Conservation (phyloP, 2,113 vertebrate genomes). For the Microcebus tavaratra region DNA sequence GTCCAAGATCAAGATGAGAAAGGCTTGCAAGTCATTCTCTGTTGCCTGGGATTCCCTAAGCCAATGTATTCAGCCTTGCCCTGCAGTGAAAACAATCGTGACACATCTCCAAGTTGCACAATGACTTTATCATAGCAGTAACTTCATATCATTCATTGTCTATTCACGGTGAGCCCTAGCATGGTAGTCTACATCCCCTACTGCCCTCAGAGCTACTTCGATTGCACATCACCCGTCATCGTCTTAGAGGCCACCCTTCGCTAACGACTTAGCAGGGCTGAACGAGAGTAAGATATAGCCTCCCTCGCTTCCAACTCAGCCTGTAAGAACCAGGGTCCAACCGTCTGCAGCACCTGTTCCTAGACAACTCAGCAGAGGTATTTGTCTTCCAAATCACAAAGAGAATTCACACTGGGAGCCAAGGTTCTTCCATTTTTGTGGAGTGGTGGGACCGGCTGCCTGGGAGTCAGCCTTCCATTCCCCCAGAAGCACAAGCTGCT, state of each 20-base stretch:
- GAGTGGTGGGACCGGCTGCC: neutral
- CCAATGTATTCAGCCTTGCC: neutral
- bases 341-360: neutral
- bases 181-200: fast-evolving
- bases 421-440: neutral
- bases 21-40: neutral
- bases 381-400: constrained; percentile 28
- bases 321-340: neutral
- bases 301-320: neutral
- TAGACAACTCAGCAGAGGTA: neutral
- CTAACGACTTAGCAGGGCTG: neutral
- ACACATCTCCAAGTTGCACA: no score
- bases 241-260: neutral
- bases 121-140: neutral
- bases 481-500: neutral
- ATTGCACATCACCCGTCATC: neutral
- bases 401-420: neutral
- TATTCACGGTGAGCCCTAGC: neutral
- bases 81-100: neutral
- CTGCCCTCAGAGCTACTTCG: neutral
- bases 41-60: neutral
- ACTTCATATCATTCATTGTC: no score
- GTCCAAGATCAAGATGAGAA: neutral
- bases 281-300: neutral
- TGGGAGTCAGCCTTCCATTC: neutral